Percentiles rank a stretch among this genome's conserved stretches.
Conservation (phyloP, 2,113 vertebrate species). For the Arizona elegans region DNA sequence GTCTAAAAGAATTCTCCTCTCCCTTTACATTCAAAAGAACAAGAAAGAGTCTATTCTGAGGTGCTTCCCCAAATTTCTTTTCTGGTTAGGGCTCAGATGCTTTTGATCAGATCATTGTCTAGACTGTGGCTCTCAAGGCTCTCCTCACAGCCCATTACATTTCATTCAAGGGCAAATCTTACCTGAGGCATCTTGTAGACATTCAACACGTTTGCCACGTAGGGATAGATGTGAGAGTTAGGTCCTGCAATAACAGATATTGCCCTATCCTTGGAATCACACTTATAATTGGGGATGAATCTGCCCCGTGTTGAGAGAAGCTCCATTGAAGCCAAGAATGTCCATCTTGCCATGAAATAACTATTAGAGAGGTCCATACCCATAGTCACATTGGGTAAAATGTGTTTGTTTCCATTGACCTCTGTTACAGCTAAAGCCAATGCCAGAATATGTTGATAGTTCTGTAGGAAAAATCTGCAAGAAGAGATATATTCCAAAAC, state of each 20-base stretch:
- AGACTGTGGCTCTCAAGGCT: too few relatives aligned
- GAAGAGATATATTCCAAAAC: background rate
- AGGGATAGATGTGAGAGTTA: background rate
- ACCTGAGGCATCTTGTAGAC: conserved; percentile 12
- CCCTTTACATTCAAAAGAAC: background rate
- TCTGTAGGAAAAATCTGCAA: background rate
- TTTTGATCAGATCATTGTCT: too few relatives aligned
- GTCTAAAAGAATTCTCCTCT: too few relatives aligned
- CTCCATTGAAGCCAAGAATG: too few relatives aligned
- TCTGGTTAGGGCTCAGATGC: background rate
- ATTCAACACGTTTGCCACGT: background rate
- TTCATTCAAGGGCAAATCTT: background rate
- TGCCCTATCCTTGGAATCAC: background rate
- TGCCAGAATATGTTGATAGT: background rate
- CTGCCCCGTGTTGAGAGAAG: too few relatives aligned
- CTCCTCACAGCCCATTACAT: too few relatives aligned
- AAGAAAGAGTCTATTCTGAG: background rate
- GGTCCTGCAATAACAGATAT: background rate
- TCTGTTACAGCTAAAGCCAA: background rate
- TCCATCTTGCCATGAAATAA: too few relatives aligned
- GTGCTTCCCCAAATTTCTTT: background rate
- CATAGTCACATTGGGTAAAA: too few relatives aligned
- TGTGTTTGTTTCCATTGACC: background rate
- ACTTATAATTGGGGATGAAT: too few relatives aligned
- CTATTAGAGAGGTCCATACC: too few relatives aligned